Conservation (phyloP, 1,140 invertebrate genomes). For the Anagrus nilaparvatae region DNA sequence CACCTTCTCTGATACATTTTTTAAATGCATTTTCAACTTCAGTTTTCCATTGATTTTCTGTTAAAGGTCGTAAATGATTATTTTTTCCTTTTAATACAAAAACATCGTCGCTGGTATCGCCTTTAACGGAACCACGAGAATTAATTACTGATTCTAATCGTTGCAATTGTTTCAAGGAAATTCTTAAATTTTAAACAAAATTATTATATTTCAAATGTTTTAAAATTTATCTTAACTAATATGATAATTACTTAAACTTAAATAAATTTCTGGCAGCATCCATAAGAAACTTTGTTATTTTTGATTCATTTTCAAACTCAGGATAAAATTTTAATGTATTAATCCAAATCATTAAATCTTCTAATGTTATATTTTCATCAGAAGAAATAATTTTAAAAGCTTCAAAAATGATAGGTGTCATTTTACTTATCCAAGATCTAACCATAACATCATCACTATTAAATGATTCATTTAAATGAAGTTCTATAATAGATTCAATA, state of each 20-base stretch:
- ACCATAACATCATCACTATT: slow-evolving; percentile 18
- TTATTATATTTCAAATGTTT: not conserved
- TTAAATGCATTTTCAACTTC: slow-evolving; percentile 30
- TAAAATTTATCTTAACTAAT: not conserved
- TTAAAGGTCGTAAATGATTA: slow-evolving; percentile 20
- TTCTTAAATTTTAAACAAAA: slow-evolving; percentile 17
- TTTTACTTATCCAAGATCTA: slow-evolving; percentile 27
- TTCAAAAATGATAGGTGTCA: slow-evolving; percentile 26
- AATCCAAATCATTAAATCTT: slow-evolving; percentile 32
- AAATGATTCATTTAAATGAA: slow-evolving; percentile 28
- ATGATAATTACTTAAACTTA: slow-evolving; percentile 17
- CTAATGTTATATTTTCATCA: slow-evolving; percentile 23
- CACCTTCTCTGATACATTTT: slow-evolving; percentile 33
- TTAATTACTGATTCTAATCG: slow-evolving; percentile 28
- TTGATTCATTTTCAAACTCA: slow-evolving; percentile 20
- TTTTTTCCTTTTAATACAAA: slow-evolving; percentile 31
- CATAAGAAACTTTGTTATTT: slow-evolving; percentile 25
- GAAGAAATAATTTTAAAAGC: slow-evolving; percentile 16
- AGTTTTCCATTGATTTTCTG: slow-evolving; percentile 30
- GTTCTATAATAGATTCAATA: slow-evolving; percentile 25
- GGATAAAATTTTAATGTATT: slow-evolving; percentile 30
- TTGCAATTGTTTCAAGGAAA: slow-evolving; percentile 23
- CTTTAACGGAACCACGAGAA: slow-evolving; percentile 18
- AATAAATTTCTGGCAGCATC: slow-evolving; percentile 30
- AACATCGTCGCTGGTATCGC: slow-evolving; percentile 19